Conservation (phyloP, 2,113 vertebrate species). For the Oreotrochilus melanogaster region DNA sequence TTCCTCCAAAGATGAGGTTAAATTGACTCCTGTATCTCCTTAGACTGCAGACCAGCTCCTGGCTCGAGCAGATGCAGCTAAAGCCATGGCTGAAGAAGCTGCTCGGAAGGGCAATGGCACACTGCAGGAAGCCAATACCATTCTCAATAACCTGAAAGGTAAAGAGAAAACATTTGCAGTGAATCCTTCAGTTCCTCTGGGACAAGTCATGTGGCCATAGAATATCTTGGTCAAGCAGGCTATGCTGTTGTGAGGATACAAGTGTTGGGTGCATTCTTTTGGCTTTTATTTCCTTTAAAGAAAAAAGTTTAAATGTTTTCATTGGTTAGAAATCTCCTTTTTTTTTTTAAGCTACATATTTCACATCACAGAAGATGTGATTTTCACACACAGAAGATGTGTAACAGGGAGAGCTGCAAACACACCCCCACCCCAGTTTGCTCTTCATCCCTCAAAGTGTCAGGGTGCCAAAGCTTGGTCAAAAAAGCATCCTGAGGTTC, state of each 20-base stretch:
- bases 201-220: background rate
- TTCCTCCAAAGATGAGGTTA: background rate
- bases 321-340: background rate
- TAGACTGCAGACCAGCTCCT: constrained; percentile 97
- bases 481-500: background rate
- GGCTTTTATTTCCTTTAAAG: background rate
- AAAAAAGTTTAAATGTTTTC: background rate
- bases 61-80: constrained; percentile 94
- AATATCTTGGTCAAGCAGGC: background rate
- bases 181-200: background rate
- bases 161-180: background rate
- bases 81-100: constrained; percentile 93
- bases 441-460: background rate
- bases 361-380: no score
- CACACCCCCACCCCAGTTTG: background rate
- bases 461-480: background rate
- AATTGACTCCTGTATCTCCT: background rate
- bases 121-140: constrained; percentile 89
- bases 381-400: no score
- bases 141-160: constrained; percentile 93
- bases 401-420: background rate
- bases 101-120: constrained; percentile 90
- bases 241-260: background rate
- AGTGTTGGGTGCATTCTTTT: background rate
- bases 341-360: background rate